Percentiles rank a stretch among this genome's conserved stretches.
Evolutionary conservation across 92 coral and sea anemone genomes (phyloP).

Genomic region (Umimayanthus chanpuru): DNA sequence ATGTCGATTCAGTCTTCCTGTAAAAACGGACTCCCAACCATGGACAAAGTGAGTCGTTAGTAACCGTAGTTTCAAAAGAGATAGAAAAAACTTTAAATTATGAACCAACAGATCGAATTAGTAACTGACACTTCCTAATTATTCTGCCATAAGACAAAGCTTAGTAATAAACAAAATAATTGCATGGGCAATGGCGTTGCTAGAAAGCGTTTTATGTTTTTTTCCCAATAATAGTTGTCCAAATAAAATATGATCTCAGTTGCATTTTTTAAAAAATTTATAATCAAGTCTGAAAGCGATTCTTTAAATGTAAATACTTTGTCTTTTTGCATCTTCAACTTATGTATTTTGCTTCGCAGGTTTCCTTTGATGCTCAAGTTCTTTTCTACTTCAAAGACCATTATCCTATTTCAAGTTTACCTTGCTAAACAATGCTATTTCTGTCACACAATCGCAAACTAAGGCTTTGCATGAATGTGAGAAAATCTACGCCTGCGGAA

Average conservation of each 20-base stretch:
- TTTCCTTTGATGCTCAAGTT: neutral
- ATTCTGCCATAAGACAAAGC: neutral
- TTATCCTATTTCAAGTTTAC: neutral
- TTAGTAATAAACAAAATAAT: neutral
- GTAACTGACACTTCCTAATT: neutral
- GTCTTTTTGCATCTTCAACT: too few species aligned
- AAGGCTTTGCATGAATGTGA: too few species aligned
- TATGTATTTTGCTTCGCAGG: neutral
- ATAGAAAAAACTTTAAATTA: neutral
- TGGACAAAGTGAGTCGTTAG: neutral
- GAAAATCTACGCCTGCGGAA: too few species aligned
- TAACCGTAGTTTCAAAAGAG: neutral
- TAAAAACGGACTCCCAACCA: neutral
- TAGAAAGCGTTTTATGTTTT: slow-evolving; percentile 5
- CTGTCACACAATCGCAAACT: neutral
- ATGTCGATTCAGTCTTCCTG: neutral
- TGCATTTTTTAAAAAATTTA: neutral
- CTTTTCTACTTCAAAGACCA: neutral
- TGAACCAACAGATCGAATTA: neutral
- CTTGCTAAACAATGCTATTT: too few species aligned
- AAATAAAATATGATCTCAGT: too few species aligned
- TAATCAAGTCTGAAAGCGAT: too few species aligned
- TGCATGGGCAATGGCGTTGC: slow-evolving; percentile 9
- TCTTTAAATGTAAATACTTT: neutral
- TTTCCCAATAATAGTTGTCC: neutral